Evolutionary conservation across 1,140 invertebrate genomes (phyloP).

Genomic region (Sarcophaga peregrina): DNA sequence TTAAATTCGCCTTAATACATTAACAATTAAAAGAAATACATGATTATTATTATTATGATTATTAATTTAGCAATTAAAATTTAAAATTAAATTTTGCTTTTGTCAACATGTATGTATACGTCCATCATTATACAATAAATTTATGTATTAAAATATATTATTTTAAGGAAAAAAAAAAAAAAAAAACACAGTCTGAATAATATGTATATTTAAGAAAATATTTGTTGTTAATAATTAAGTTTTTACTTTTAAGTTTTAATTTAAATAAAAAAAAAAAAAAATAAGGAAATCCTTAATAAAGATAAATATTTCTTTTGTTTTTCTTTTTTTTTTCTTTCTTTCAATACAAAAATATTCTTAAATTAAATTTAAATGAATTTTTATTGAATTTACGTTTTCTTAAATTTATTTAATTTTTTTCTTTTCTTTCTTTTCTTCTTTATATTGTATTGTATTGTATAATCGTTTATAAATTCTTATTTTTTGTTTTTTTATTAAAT

Average conservation of each 20-base stretch:
- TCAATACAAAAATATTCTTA: slow-evolving; percentile 23
- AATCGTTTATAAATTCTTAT: neutral
- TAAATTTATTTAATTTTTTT: neutral
- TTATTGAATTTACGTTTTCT: neutral
- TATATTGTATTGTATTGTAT: slow-evolving; percentile 9
- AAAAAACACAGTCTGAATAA: neutral
- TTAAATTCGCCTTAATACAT: slow-evolving; percentile 26
- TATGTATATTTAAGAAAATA: neutral
- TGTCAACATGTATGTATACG: too few relatives aligned
- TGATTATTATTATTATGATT: too few relatives aligned
- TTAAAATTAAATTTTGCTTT: too few relatives aligned
- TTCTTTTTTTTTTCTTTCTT: neutral
- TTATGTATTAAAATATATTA: slow-evolving; percentile 5
- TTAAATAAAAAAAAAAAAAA: neutral
- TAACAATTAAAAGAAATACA: too few relatives aligned
- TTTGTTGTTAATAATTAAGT: slow-evolving; percentile 13
- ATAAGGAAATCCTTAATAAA: slow-evolving; percentile 4
- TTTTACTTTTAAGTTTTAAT: neutral
- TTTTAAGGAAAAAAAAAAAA: neutral
- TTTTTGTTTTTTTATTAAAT: neutral
- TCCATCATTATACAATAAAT: neutral
- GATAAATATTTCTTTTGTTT: slow-evolving; percentile 1
- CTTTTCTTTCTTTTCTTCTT: neutral
- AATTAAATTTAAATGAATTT: slow-evolving; percentile 26
- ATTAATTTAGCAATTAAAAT: too few relatives aligned